Base-by-base conservation (phyloP, 1,140 invertebrate genomes). In the Drosophila micromelanica region DNA sequence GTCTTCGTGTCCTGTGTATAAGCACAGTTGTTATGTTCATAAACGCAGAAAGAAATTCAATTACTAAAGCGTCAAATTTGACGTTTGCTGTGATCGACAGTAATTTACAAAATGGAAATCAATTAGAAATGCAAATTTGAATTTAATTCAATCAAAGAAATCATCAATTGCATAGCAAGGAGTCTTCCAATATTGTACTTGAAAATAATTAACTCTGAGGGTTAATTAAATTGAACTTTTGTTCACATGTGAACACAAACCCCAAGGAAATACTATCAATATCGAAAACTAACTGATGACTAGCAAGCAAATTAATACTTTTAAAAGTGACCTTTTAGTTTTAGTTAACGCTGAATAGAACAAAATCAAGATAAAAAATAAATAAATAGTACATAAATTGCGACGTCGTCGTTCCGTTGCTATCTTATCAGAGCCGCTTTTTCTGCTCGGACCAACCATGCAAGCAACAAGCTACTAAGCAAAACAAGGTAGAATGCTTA, bases 91-190 rank as follows among this genome's bases (percentile, higher is more conserved):
- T n/a, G 23, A 8, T 30, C 5, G 23, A 49, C 12, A 30, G 20
- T 27, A 5, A 27, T 12, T 48, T 1, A 17, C 3, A 38, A 59
- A 67, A 67, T 12, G 32, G 23, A 37, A 65, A 72, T 52, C 46
- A 52, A 67, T 64, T 59, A 59, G 37, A 64, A 59, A 85, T 86
- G 82, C 55, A 85, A 85, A 85, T 85, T 71, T 54, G 38, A 35
- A 71, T 74, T 73, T 81, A 85, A 85, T 86, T 86, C 78, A 85
- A 85, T 92, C 70, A 76, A 64, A 80, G 42, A 49, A 68, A 51
- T 49, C 27, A 62, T 51, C 42, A 40, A 54, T 43, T 40, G 17
- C 15, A 7, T 11, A 17, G 1, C 48, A 37, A 48, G 35, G 20
- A 46, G 35, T 56, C 46, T 32, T 27, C 9, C n/a, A 42, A 57